These are phyloP conservation scores for Theodoxus fluviatilis DNA, from an alignment of 2,888 invertebrate genomes.

Conservation along the genomic window DNA sequence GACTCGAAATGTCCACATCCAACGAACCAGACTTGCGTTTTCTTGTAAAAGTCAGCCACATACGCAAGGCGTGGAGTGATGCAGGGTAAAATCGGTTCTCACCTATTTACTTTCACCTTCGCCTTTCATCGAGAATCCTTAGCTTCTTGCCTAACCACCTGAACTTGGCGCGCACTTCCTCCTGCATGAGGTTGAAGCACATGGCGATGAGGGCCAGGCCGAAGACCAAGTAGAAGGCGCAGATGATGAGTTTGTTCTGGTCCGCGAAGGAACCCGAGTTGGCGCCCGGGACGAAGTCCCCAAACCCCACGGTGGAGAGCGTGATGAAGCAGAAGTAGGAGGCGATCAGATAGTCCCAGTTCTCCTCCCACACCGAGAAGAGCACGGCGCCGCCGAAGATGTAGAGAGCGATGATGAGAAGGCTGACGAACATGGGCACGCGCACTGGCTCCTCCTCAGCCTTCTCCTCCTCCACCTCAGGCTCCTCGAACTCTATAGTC, in stretches of 20 bases:
- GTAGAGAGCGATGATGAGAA: slow-evolving; percentile 87
- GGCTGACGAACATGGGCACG: slow-evolving; percentile 88
- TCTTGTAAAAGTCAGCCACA: too few species aligned
- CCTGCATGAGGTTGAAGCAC: slow-evolving; percentile 68
- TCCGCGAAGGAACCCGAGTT: slow-evolving; percentile 26
- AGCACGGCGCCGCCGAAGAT: slow-evolving; percentile 91
- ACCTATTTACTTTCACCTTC: too few species aligned
- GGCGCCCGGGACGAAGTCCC: slow-evolving; percentile 65
- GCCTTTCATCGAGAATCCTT: slow-evolving; percentile 54
- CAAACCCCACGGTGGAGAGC: slow-evolving; percentile 66
- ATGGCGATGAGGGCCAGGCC: slow-evolving; percentile 67
- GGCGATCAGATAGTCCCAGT: slow-evolving; percentile 90
- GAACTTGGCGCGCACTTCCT: slow-evolving; percentile 64
- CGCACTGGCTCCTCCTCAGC: slow-evolving; percentile 44
- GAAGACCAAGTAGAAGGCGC: slow-evolving; percentile 64
- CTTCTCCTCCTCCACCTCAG: background rate
- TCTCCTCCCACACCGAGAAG: slow-evolving; percentile 86
- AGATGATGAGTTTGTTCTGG: slow-evolving; percentile 58
- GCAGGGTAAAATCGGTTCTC: too few species aligned
- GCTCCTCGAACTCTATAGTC: background rate
- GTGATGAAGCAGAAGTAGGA: slow-evolving; percentile 68
- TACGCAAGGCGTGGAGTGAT: too few species aligned
- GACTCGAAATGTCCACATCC: too few species aligned
- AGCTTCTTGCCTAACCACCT: slow-evolving; percentile 61
- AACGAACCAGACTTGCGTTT: too few species aligned